Evolutionary conservation across 2,888 invertebrate species (phyloP).

Genomic region (Liposcelis brunnea): DNA sequence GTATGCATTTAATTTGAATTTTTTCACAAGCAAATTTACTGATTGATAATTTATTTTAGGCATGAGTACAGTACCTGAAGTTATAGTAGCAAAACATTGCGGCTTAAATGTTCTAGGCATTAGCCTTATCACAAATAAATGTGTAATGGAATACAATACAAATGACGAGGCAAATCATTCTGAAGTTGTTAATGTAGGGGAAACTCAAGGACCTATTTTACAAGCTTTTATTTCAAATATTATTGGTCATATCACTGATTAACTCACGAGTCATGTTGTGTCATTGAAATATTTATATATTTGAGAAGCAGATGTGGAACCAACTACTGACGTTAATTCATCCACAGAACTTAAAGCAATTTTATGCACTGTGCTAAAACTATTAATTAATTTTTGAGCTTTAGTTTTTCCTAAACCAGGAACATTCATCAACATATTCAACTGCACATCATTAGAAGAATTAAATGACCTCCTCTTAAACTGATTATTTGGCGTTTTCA

Average conservation of each 20-base stretch:
- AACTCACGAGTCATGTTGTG: no score
- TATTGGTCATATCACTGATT: no score
- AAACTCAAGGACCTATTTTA: no score
- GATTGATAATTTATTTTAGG: no score
- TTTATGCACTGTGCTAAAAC: neutral
- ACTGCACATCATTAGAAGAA: neutral
- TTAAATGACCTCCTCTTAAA: neutral
- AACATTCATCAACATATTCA: neutral
- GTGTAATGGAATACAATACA: no score
- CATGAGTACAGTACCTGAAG: no score
- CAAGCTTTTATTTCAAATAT: no score
- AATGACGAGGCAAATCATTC: no score
- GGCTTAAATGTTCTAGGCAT: no score
- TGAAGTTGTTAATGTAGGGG: no score
- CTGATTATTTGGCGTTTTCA: neutral
- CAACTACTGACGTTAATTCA: neutral
- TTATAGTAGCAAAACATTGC: no score
- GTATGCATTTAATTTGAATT: constrained; percentile 33
- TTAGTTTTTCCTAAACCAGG: constrained; percentile 3
- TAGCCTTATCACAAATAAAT: no score
- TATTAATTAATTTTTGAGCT: neutral
- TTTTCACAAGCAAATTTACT: neutral
- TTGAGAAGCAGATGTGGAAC: neutral
- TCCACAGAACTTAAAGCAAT: neutral
- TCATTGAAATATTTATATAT: constrained; percentile 1